Conservation (phyloP, 2,113 vertebrate species). For the Calcarius ornatus region DNA sequence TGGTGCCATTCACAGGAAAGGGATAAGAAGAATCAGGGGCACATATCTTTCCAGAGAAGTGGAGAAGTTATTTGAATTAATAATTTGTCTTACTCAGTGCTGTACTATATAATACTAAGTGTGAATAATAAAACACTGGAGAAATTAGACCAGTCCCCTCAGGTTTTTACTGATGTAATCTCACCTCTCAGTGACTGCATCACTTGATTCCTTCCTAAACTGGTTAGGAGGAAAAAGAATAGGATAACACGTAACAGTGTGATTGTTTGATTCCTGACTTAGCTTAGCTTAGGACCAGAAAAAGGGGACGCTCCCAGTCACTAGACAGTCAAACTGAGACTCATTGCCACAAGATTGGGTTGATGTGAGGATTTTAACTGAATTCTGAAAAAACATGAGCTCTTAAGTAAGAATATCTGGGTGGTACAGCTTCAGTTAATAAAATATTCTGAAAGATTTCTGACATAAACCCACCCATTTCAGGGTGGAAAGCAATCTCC, state of each 20-base stretch:
- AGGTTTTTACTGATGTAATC: neutral
- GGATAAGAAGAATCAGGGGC: neutral
- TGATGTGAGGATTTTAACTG: neutral
- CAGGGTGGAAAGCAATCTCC: neutral
- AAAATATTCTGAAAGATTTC: neutral
- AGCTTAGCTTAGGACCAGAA: neutral
- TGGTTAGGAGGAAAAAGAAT: neutral
- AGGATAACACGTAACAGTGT: neutral
- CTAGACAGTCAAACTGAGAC: neutral
- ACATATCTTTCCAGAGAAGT: neutral
- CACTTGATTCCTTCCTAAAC: neutral
- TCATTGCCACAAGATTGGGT: neutral
- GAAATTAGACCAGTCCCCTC: neutral
- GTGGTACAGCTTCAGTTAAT: neutral
- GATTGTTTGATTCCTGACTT: neutral
- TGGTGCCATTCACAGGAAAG: neutral
- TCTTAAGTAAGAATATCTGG: neutral
- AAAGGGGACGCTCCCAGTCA: neutral
- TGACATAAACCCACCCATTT: neutral
- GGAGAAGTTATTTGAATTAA: neutral
- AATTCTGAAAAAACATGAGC: neutral
- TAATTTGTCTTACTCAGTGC: neutral
- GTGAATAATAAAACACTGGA: neutral
- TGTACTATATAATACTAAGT: neutral
- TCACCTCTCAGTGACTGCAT: neutral